phyloP scores from a whole-genome alignment of 30 jellyfish, hydroid and myxozoan species.

The Pseudorhiza aurosa region DNA sequence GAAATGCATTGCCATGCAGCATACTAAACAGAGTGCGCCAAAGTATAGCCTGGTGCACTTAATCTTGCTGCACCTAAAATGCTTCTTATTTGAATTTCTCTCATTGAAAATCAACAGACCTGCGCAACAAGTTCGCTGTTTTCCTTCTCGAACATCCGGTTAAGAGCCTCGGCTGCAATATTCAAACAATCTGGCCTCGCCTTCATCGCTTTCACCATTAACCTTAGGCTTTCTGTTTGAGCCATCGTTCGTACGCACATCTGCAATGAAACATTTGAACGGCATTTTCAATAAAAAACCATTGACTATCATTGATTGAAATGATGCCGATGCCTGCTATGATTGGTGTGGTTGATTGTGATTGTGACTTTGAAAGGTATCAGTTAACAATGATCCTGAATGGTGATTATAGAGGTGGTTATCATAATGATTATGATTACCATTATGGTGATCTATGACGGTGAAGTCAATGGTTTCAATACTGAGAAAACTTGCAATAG shows the following conservation, averaged over 20 bases:
- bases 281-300: background rate
- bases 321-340: too few relatives aligned
- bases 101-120: too few relatives aligned
- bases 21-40: too few relatives aligned
- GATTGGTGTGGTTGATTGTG: too few relatives aligned
- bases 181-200: constrained; percentile 97
- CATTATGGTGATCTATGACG: background rate
- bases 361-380: too few relatives aligned
- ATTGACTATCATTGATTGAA: background rate
- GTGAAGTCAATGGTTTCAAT: background rate
- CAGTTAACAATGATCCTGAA: too few relatives aligned
- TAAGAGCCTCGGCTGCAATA: constrained; percentile 97
- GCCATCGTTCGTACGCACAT: constrained; percentile 98
- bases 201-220: constrained; percentile 97
- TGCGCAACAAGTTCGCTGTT: constrained; percentile 97
- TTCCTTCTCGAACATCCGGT: constrained; percentile 94
- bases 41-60: too few relatives aligned
- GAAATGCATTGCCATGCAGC: too few relatives aligned
- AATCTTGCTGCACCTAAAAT: too few relatives aligned
- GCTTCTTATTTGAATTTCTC: too few relatives aligned
- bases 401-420: too few relatives aligned
- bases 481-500: background rate
- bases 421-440: too few relatives aligned
- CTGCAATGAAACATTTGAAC: constrained; percentile 23
- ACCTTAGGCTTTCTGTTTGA: constrained; percentile 96